Evolutionary conservation across 2,113 vertebrate genomes (phyloP), one percentile per base, ranked within the genome.

Genomic region (Eira barbara): DNA sequence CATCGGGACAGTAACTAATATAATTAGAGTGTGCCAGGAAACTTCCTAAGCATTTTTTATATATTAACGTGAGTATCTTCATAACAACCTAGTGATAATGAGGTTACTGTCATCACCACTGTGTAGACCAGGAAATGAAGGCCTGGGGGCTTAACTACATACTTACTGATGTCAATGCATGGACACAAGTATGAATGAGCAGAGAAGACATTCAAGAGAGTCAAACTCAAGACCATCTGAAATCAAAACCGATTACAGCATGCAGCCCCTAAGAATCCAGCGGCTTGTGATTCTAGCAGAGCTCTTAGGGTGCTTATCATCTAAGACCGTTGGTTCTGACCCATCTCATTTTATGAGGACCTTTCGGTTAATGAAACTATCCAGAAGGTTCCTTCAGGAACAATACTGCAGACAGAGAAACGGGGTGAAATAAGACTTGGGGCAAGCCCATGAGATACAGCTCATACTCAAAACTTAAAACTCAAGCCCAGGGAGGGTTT

Each of bases 391-490:
- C 59, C 63, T 86, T 89, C 49, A 36, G 42, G 31, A 78, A 12
- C 27, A 82, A 12, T 5, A 21, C 47, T 12, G 2, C 20, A 52
- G 21, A 34, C 27, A 15, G 31, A 82, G 73, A 82, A 36, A 36
- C 2, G 4, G 4, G 42, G 49, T 6, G 25, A 55, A 27, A 8
- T 21, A 20, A 91, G 39, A 6, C 31, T 21, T 29, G 36, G 49
- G 31, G 2, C 11, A 39, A 52, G 21, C 2, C 15, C 5, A 1
- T 17, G 18, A 90, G n/a, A 14, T 18, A 42, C 0, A 4, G 2
- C 5, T 59, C 29, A 55, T 4, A 36, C 4, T 29, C 23, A 17
- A 10, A 80, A 65, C 17, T 15, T 47, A 21, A 36, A 73, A 82
- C 27, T 34, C 8, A 17, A 88, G 17, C 29, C 12, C 69, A 79